A percentile compares a stretch with the other conserved stretches of the same genome.
Evolutionary conservation across 1,140 invertebrate species (phyloP).

Genomic region (Pentalonia nigronervosa): DNA sequence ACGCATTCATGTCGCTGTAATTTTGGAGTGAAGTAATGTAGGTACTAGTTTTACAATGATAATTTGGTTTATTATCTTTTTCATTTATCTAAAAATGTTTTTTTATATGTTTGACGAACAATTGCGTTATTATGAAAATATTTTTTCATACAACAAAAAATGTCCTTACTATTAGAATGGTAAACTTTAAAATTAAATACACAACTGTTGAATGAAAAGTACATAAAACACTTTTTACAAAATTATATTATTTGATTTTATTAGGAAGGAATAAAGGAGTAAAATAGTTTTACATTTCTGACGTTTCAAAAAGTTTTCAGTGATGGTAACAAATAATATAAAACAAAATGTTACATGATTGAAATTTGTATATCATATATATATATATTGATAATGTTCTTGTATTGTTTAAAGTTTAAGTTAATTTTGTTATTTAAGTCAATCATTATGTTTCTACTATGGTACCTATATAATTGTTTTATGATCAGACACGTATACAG

Average conservation of each 20-base stretch:
- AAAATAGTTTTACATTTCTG: not conserved
- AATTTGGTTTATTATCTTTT: no score
- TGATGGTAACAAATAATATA: not conserved
- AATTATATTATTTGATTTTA: not conserved
- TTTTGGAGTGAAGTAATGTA: no score
- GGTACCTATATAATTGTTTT: not conserved
- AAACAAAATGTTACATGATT: not conserved
- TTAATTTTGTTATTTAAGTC: not conserved
- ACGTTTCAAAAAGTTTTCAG: not conserved
- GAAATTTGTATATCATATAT: not conserved
- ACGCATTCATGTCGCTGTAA: no score
- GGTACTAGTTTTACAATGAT: no score
- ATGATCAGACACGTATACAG: not conserved
- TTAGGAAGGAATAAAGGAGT: not conserved
- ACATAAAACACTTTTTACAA: not conserved
- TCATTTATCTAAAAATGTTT: not conserved
- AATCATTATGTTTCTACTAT: not conserved
- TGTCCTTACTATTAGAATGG: not conserved
- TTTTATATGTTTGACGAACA: not conserved
- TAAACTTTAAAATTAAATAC: conserved; percentile 2
- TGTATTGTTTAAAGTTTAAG: not conserved
- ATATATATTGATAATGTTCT: not conserved
- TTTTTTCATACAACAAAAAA: not conserved
- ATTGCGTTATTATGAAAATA: not conserved
- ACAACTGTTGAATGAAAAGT: not conserved